phyloP scores from a whole-genome alignment of 2,888 invertebrate genomes.

The Sesia apiformis region DNA sequence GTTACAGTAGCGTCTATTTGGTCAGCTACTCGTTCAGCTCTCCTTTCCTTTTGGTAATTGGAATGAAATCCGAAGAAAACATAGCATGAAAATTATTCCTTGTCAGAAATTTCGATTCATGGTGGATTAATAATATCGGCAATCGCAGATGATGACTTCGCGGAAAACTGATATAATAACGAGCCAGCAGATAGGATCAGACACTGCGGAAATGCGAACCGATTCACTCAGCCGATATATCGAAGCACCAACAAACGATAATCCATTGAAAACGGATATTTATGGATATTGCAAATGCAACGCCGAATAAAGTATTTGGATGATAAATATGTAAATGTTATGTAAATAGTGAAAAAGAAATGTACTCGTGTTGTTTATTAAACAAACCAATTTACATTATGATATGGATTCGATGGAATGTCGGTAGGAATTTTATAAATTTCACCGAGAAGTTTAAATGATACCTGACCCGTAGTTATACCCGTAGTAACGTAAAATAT shows the following conservation, averaged over 20 bases:
- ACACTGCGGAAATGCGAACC: slow-evolving; percentile 8
- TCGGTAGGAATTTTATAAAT: too few relatives aligned
- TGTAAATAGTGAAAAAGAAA: too few relatives aligned
- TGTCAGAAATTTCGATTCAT: slow-evolving; percentile 17
- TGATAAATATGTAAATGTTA: too few relatives aligned
- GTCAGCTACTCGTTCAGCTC: too few relatives aligned
- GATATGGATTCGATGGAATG: too few relatives aligned
- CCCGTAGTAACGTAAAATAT: too few relatives aligned
- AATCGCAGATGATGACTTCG: slow-evolving; percentile 26
- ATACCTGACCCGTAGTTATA: slow-evolving; percentile 1
- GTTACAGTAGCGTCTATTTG: too few relatives aligned
- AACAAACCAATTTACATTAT: too few relatives aligned
- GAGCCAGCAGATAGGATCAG: slow-evolving; percentile 6
- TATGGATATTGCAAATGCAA: slow-evolving; percentile 36
- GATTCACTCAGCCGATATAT: slow-evolving; percentile 14
- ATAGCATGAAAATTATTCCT: slow-evolving; percentile 4
- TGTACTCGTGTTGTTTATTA: too few relatives aligned
- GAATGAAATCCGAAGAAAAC: background rate
- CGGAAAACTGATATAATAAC: slow-evolving; percentile 16
- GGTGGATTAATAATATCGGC: slow-evolving; percentile 22
- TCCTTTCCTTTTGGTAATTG: background rate
- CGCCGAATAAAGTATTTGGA: slow-evolving; percentile 14
- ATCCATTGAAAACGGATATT: slow-evolving; percentile 17
- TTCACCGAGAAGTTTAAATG: too few relatives aligned
- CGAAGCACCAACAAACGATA: slow-evolving; percentile 24